phyloP scores from a whole-genome alignment of 64 coral and sea anemone genomes.

The Hydrozoanthus tunicans region DNA sequence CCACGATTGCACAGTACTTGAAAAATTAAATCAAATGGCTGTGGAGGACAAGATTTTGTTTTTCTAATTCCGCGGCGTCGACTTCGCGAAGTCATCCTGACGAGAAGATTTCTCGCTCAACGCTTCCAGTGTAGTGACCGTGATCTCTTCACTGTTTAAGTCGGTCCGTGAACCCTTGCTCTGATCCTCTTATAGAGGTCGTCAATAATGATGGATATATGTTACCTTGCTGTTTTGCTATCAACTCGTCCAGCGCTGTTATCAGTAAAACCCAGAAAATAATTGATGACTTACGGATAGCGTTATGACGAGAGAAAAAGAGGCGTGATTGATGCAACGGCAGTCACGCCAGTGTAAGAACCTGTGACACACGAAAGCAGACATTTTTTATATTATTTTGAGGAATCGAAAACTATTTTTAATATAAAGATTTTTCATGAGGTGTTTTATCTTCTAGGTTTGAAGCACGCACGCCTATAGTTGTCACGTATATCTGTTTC shows the following conservation, averaged over 20 bases:
- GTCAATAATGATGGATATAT: not conserved
- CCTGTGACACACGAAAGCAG: too few relatives aligned
- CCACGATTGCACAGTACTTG: conserved; percentile 37
- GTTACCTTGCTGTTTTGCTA: conserved; percentile 7
- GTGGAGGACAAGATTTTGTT: conserved; percentile 50
- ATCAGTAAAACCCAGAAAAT: conserved; percentile 43
- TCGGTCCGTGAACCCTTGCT: too few relatives aligned
- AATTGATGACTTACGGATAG: conserved; percentile 31
- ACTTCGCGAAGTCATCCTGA: conserved; percentile 35
- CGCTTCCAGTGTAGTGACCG: not conserved
- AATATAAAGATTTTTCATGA: too few relatives aligned
- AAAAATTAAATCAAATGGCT: conserved; percentile 54
- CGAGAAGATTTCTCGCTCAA: not conserved
- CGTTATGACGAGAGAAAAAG: not conserved
- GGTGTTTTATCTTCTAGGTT: too few relatives aligned
- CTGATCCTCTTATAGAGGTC: not conserved
- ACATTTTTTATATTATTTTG: too few relatives aligned
- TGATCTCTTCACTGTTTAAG: not conserved
- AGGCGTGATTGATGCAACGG: too few relatives aligned
- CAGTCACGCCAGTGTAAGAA: too few relatives aligned
- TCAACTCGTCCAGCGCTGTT: conserved; percentile 18
- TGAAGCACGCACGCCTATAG: too few relatives aligned
- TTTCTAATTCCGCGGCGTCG: conserved; percentile 22
- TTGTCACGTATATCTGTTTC: too few relatives aligned
- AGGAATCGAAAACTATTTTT: too few relatives aligned